These are phyloP conservation scores for Zoanthus gigantus DNA, from an alignment of 92 coral and sea anemone genomes.

Conservation along the genomic window DNA sequence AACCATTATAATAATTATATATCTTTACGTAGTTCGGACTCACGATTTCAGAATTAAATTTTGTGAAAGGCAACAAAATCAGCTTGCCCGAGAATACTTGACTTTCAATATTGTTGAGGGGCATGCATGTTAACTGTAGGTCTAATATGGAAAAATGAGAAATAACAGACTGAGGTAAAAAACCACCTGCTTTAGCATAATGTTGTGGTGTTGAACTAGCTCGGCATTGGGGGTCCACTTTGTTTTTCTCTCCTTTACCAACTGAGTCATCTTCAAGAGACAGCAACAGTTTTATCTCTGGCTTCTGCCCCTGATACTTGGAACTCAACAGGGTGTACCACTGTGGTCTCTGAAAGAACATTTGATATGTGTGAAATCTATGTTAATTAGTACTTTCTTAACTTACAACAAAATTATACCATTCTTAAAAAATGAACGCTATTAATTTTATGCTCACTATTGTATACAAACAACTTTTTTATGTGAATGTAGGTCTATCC, in stretches of 20 bases:
- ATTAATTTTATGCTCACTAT: too few relatives aligned
- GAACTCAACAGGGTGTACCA: conserved; percentile 92
- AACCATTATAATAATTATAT: too few relatives aligned
- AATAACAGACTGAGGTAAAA: not conserved
- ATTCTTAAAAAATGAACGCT: not conserved
- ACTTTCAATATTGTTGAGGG: too few relatives aligned
- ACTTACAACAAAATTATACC: not conserved
- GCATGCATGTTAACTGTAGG: too few relatives aligned
- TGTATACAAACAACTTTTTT: too few relatives aligned
- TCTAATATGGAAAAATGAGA: too few relatives aligned
- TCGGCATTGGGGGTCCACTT: conserved; percentile 11
- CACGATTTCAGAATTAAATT: too few relatives aligned
- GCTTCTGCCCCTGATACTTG: conserved; percentile 92
- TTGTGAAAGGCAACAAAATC: too few relatives aligned
- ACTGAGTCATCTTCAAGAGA: conserved; percentile 89
- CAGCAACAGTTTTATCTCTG: conserved; percentile 87
- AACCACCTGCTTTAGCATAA: not conserved
- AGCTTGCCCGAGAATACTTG: too few relatives aligned
- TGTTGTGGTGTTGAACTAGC: conserved; percentile 47
- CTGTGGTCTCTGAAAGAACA: conserved; percentile 70
- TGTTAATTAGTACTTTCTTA: not conserved
- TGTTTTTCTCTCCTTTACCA: conserved; percentile 51
- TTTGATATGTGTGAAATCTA: not conserved
- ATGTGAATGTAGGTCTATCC: too few relatives aligned
- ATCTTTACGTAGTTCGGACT: too few relatives aligned